Evolutionary conservation across 2,113 vertebrate species (phyloP), one percentile per base, ranked within the genome.

Genomic region (Hiodon tergisus): DNA sequence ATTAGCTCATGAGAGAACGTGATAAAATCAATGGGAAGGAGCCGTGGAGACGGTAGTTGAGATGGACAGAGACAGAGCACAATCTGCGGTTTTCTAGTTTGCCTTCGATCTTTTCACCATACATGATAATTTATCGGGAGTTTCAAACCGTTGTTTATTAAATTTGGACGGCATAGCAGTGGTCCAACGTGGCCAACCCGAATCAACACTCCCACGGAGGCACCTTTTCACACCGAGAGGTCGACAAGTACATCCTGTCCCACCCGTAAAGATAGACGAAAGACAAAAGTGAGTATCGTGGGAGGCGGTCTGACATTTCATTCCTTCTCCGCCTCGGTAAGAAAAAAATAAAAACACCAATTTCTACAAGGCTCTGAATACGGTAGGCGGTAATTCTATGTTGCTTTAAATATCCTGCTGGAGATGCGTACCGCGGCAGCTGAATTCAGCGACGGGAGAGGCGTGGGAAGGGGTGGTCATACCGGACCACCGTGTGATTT

Each of bases 111-210:
- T 76, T 61, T 60, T 68, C 52, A 69, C 71, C 69, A 51, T 53
- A 51, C 11, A 47, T 74, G 61, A 53, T 68, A 63, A 68, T 74
- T 78, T 77, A 74, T 74, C 73, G 59, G 68, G 71, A 81, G 74
- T 77, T 76, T 71, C 65, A 70, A n/a, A 57, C 31, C 31, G 31
- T 31, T 2, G 31, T 31, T 31, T 31, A 31, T 2, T 1, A 31
- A 31, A 31, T 31, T 31, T 31, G 31, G 31, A 31, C 2, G 31
- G 31, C 31, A 31, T 31, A 31, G 2, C 31, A 31, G 31, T 31
- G 31, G 31, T 31, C 31, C 31, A 31, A 31, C 31, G 31, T 31
- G 31, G 31, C 31, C 31, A 31, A 2, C 31, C 31, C 31, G 31
- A 31, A 31, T 31, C 31, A 31, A 2, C 31, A 31, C 31, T 31